Base-by-base conservation (phyloP, 2,113 vertebrate species). In the Apodemus speciosus region DNA sequence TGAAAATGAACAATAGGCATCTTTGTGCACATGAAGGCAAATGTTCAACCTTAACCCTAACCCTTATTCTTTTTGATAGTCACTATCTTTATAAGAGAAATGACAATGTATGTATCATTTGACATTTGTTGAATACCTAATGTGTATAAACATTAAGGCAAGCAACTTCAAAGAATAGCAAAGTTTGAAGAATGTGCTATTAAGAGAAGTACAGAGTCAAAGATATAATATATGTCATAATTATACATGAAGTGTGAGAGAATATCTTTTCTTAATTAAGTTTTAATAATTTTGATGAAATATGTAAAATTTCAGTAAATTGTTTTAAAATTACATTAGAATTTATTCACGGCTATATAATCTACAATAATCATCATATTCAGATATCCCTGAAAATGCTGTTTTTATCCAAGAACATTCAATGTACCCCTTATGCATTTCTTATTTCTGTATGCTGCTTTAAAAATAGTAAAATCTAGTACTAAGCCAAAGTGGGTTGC, bases 1-100 rank as follows among this genome's bases (percentile, higher is more conserved):
- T 66, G 60, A 85, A 96, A 96, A 86, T 66, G 93, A 94, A 4
- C 30, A 91, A 40, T 10, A 71, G 51, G 30, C 23, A 80, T 58
- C 25, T 1, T 79, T 77, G 25, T 64, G 32, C 62, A 16, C 8
- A 18, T 30, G 53, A 51, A 80, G 58, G 88, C 30, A 94, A 79
- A 80, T 35, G 9, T 38, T 66, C 27, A 73, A n/a, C n/a, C n/a
- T n/a, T n/a, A n/a, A n/a, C n/a, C n/a, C n/a, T n/a, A n/a, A n/a
- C 23, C 83, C 66, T 56, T 73, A 7, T 69, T 83, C 27, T 72
- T 27, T 62, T 94, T 71, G 35, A 73, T 91, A 62, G 92, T 94
- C 79, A 90, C 25, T n/a, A 27, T 18, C 2, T 3, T 77, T 94
- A 64, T 53, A 49, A 64, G n/a, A 27, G 71, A 27, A 25, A 89